Evolutionary conservation across 2,888 invertebrate species (phyloP), one percentile per base, ranked within the genome.

Genomic region (Trichopria drosophilae): DNA sequence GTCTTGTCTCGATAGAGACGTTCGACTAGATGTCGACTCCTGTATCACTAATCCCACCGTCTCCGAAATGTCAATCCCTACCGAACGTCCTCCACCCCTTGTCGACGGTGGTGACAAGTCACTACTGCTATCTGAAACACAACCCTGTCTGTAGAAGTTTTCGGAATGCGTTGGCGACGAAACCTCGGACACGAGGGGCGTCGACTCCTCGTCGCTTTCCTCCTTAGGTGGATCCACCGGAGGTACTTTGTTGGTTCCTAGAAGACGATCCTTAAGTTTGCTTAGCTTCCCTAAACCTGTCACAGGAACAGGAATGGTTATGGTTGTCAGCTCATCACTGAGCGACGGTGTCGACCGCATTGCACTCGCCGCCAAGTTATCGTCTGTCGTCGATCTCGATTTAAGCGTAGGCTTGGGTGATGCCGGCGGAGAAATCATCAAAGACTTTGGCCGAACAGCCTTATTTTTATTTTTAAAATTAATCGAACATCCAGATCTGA

Each of bases 171-270:
- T 65, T 2, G 76, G 76, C 0, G 76, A 76, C 4, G 76, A 72
- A 46, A 75, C 62, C 53, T 78, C 77, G 6, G 79, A 79, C 6
- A 87, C 84, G 52, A 87, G 78, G 48, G 85, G 85, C 2, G 86
- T 84, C 60, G 82, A 82, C 66, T 87, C 87, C 69, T 86, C 86
- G 67, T 85, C 85, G 68, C 82, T 80, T 54, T 74, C 72, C 29
- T 68, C 58, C 24, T 61, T 57, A 20, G 39, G 10, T 6, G 18
- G 10, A 10, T 12, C 12, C 7, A 28, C 31, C 57, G 6, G 51
- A 48, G 2, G 51, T 45, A 12, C 29, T 40, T 50, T 42, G 6
- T 28, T 19, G 18, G 51, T 49, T 22, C 64, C 59, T n/a, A 47
- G 35, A 6, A 71, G 26, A 5, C 66, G 63, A 13, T 69, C 69